phyloP scores from a whole-genome alignment of 2,888 invertebrate genomes.

The Rhagium mordax region DNA sequence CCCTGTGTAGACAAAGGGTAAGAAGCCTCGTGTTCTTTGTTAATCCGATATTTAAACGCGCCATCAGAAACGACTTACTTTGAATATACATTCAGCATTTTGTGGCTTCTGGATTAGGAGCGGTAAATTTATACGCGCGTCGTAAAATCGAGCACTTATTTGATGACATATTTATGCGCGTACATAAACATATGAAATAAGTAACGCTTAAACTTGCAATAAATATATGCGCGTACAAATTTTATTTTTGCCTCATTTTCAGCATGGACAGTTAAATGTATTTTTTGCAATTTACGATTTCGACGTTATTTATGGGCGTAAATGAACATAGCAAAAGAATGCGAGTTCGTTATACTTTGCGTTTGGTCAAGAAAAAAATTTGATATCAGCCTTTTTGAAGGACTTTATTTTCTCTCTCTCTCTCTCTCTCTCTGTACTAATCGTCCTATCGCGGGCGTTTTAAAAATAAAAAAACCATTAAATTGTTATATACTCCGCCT shows the following conservation, averaged over 20 bases:
- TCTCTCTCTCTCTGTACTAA: neutral
- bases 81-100: conserved; percentile 32
- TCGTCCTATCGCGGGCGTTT: neutral
- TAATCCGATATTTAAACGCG: conserved; percentile 6
- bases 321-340: neutral
- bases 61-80: conserved; percentile 16
- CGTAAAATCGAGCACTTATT: conserved; percentile 44
- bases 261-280: neutral
- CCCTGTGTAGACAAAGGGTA: too few species aligned
- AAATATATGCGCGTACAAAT: conserved; percentile 30
- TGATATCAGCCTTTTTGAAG: too few species aligned
- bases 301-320: neutral
- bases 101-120: conserved; percentile 34
- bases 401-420: too few species aligned
- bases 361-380: too few species aligned
- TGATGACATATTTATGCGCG: conserved; percentile 42
- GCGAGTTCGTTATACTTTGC: neutral
- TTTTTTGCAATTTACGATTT: neutral
- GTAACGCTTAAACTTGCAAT: conserved; percentile 38
- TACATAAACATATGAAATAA: conserved; percentile 35
- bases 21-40: neutral
- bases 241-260: conserved; percentile 27
- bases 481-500: conserved; percentile 43
- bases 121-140: conserved; percentile 32
- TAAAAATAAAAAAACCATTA: conserved; percentile 49